A percentile compares a stretch with the other conserved stretches of the same genome.
Evolutionary conservation across 2,113 vertebrate species (phyloP).

Genomic region (Scartelaos histophorus): DNA sequence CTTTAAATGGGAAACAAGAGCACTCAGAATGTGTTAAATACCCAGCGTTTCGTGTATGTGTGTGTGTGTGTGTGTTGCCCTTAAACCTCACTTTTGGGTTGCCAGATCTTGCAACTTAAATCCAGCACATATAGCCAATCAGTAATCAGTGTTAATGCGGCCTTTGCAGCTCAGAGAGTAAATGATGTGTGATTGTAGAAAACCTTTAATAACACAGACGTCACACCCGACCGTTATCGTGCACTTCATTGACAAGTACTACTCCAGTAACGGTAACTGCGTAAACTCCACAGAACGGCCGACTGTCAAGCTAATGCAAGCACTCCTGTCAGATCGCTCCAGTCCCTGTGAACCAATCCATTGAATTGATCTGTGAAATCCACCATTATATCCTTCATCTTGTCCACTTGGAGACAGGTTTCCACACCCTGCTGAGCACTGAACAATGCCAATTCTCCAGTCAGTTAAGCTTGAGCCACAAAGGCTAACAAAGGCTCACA

Average conservation of each 20-base stretch:
- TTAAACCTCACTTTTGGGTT: no score
- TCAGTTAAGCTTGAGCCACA: not conserved
- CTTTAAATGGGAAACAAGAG: no score
- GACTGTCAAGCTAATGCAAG: not conserved
- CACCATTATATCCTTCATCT: not conserved
- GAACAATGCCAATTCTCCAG: slow-evolving; percentile 1
- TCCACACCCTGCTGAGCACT: slow-evolving; percentile 2
- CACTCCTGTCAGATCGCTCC: not conserved
- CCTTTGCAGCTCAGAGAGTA: no score
- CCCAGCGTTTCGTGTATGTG: no score
- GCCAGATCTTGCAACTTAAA: no score
- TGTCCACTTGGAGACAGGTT: slow-evolving; percentile 5
- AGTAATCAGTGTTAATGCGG: no score
- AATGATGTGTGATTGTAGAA: no score
- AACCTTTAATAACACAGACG: no score
- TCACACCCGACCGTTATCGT: not conserved
- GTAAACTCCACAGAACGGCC: not conserved
- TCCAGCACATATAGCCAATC: no score
- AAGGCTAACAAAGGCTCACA: slow-evolving; percentile 14
- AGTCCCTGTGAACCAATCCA: not conserved
- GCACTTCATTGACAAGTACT: not conserved
- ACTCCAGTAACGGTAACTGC: not conserved
- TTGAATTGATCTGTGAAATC: slow-evolving; percentile 1
- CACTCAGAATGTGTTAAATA: no score
- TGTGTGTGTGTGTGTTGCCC: no score